Conservation (phyloP, 1,140 invertebrate genomes). For the Trigoniulus corallinus region DNA sequence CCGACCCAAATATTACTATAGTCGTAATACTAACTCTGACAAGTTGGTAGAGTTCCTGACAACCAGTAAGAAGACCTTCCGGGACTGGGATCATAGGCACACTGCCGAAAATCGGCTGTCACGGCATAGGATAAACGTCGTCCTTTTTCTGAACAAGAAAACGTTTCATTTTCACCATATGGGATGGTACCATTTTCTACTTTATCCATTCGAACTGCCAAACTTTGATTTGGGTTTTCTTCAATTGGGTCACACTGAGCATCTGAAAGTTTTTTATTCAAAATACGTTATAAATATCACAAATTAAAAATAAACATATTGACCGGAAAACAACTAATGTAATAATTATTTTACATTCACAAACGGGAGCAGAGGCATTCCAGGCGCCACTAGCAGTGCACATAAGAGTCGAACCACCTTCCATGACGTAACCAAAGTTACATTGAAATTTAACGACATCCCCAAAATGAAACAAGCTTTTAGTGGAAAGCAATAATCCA, state of each 20-base stretch:
- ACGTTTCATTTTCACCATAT: constrained; percentile 75
- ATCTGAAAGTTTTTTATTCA: constrained; percentile 34
- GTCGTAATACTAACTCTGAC: constrained; percentile 34
- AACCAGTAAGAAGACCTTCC: constrained; percentile 81
- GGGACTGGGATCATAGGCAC: constrained; percentile 84
- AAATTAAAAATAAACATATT: constrained; percentile 1
- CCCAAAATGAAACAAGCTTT: constrained; percentile 66
- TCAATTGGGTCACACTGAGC: constrained; percentile 74
- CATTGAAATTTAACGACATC: constrained; percentile 84
- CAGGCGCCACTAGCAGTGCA: constrained; percentile 81
- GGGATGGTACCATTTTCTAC: constrained; percentile 63
- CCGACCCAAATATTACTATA: neutral
- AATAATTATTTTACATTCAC: constrained; percentile 79
- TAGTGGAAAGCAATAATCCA: constrained; percentile 64
- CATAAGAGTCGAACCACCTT: constrained; percentile 59
- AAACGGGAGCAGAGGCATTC: constrained; percentile 85
- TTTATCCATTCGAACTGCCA: constrained; percentile 52
- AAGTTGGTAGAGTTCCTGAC: constrained; percentile 64
- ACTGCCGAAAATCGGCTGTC: constrained; percentile 70
- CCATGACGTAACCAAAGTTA: constrained; percentile 84
- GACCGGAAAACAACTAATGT: neutral
- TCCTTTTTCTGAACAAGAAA: constrained; percentile 59
- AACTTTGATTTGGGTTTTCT: constrained; percentile 72
- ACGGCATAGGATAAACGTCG: constrained; percentile 57
- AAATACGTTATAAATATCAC: too few relatives aligned